These are phyloP conservation scores for Harpegnathos saltator DNA, from an alignment of 1,140 invertebrate genomes.

Conservation along the genomic window DNA sequence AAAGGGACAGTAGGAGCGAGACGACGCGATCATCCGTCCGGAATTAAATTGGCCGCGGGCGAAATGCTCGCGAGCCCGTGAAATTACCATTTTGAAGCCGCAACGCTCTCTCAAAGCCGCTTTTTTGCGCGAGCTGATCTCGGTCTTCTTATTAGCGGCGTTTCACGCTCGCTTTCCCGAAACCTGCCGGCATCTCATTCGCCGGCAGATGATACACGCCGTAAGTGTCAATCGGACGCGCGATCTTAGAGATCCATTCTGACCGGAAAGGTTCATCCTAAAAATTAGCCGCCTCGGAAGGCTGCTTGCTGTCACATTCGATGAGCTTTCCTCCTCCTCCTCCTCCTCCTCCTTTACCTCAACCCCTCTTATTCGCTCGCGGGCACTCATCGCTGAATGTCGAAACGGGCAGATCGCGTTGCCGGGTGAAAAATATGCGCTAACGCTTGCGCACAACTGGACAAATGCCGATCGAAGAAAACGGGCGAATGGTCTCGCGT, in stretches of 20 bases:
- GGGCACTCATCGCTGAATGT: constrained; percentile 23
- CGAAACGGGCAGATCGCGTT: not conserved
- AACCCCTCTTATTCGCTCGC: not conserved
- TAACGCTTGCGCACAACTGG: not conserved
- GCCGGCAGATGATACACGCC: not conserved
- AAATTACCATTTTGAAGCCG: constrained; percentile 77
- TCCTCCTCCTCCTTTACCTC: no score
- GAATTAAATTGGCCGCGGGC: constrained; percentile 76
- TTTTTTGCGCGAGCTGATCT: constrained; percentile 61
- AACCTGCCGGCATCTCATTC: no score
- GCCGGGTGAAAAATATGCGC: constrained; percentile 15
- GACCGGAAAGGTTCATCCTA: not conserved
- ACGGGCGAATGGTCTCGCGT: no score
- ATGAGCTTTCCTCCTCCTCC: not conserved
- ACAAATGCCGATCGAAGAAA: not conserved
- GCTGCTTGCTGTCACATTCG: not conserved
- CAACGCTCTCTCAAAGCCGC: constrained; percentile 65
- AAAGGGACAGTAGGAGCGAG: constrained; percentile 42
- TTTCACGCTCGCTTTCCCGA: constrained; percentile 26
- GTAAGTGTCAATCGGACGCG: not conserved
- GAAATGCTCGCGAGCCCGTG: constrained; percentile 75
- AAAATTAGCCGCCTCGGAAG: not conserved
- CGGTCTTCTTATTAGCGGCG: constrained; percentile 59
- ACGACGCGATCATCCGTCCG: constrained; percentile 68
- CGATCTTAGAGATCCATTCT: not conserved